Base-by-base conservation (phyloP, 1,140 invertebrate genomes). In the Mactra quadrangularis region DNA sequence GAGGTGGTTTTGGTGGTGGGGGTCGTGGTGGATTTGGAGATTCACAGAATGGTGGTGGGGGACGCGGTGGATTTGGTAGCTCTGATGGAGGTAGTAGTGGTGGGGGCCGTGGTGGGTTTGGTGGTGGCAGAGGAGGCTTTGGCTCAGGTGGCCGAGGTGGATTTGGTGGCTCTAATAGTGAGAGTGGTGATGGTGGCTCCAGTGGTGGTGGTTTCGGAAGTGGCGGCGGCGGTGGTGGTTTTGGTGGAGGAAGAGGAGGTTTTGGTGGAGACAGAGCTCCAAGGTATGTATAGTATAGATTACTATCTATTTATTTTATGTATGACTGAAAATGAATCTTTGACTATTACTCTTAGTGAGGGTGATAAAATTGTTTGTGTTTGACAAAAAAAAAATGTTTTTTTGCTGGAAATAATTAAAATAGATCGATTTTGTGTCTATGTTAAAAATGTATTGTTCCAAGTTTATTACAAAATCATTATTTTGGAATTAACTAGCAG, bases 191-290 rank as follows among this genome's bases (percentile, higher is more conserved):
- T 47, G 55, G 64, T 41, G 38, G 66, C 22, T 41, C 52, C 41
- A 71, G 45, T n/a, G 60, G 55, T 29, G 74, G 74, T 38, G 68
- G 77, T 41, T 59, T 70, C 41, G 79, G 52, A 59, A 59, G 82
- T 19, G 66, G 81, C 27, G 75, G 81, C 25, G 68, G 82, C 33
- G 78, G 57, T 82, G 64, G 83, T 38, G 57, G 70, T 41, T 57
- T 55, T 59, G 52, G 47, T 45, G 47, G 79, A 60, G 53, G 25
- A 22, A 57, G 38, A 13, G 13, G 55, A 47, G 68, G 64, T n/a
- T 47, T 64, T 47, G 74, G 75, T 41, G 66, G 82, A n/a, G 83
- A 85, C 60, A 71, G 70, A 60, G 74, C 77, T 25, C 83, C 82
- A 71, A 85, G 84, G 84, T 85, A 77, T 29, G 17, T 1, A 47